Evolutionary conservation across 2,113 vertebrate species (phyloP), one percentile per base, ranked within the genome.

Genomic region (Lasiurus borealis): DNA sequence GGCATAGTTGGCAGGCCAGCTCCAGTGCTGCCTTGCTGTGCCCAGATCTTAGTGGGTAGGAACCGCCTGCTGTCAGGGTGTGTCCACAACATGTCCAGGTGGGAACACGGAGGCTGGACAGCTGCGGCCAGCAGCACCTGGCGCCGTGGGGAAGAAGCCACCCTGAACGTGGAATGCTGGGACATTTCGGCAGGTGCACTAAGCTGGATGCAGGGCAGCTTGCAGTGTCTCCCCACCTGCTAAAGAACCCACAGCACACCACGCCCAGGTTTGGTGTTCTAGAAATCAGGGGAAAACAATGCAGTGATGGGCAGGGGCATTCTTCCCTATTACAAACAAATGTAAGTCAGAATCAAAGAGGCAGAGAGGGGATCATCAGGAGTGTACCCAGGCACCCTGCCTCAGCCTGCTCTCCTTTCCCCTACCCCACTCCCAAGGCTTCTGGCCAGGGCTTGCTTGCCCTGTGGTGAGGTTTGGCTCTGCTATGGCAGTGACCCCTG

Each of bases 381-480:
- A 14, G 44, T 46, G 29, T 21, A 25, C 19, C 11, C 13, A 44
- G 81, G 82, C 12, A 50, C 23, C 31, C 23, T 50, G 52, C 34
- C 68, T 75, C 50, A 62, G 66, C 21, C 7, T 40, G 40, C 68
- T 13, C 23, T 10, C 25, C 23, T 2, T 2, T 12, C 14, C 50
- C 50, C 50, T 3, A 1, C 4, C 8, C 25, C 10, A 0, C 23
- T 23, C 8, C 15, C 46, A 3, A 83, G 66, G 62, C 19, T 66
- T n/a, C 25, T 31, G 12, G 44, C 40, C n/a, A 23, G 44, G 11
- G 54, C n/a, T 34, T 0, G 1, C 36, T 46, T 0, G 0, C 36
- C 46, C 68, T 36, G 31, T 9, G 3, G 46, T 14, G 66, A 84
- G 31, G 12, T 18, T 31, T 36, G 59, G 21, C 52, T 82, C 48